phyloP scores from a whole-genome alignment of 2,888 invertebrate species.

The Ramazzottius varieornatus region DNA sequence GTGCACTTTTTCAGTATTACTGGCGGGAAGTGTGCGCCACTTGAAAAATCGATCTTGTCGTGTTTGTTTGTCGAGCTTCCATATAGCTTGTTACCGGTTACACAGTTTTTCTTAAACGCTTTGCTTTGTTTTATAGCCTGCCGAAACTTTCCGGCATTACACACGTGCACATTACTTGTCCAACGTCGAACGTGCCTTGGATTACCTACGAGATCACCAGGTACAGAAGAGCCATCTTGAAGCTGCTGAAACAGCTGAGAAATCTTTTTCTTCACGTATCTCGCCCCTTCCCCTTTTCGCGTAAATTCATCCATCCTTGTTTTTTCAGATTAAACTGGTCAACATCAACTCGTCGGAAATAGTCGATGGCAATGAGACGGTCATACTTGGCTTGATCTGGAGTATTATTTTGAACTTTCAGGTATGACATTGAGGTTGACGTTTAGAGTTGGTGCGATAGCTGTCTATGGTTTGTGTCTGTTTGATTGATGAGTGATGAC shows the following conservation, averaged over 20 bases:
- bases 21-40: too few relatives aligned
- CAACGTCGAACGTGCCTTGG: not conserved
- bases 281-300: too few relatives aligned
- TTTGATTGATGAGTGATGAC: too few relatives aligned
- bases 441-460: too few relatives aligned
- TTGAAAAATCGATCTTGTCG: not conserved
- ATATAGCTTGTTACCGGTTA: too few relatives aligned
- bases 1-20: too few relatives aligned
- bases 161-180: not conserved
- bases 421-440: constrained; percentile 30
- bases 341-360: constrained; percentile 90
- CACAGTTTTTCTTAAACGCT: not conserved
- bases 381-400: constrained; percentile 87
- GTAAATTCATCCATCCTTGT: too few relatives aligned
- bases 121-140: not conserved
- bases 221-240: too few relatives aligned
- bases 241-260: too few relatives aligned
- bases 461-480: not conserved
- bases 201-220: not conserved
- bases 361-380: constrained; percentile 83
- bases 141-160: not conserved
- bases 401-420: constrained; percentile 95
- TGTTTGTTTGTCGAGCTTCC: too few relatives aligned
- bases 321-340: constrained; percentile 58
- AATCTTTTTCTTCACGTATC: not conserved